Base-by-base conservation (phyloP, 2,113 vertebrate species). In the Eurystomus gularis region DNA sequence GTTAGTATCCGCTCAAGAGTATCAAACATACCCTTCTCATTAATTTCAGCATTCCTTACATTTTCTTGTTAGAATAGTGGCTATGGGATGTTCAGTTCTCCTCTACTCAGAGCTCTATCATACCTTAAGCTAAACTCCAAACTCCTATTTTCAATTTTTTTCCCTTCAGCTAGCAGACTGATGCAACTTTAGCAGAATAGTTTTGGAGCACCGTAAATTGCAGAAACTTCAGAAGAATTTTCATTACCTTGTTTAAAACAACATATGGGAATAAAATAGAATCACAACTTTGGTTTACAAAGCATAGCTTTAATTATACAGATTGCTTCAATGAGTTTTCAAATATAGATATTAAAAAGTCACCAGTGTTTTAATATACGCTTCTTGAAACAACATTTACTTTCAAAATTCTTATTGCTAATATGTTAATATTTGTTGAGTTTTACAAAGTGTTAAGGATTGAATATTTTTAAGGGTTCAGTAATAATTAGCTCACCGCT, bases 241-340 rank as follows among this genome's bases (percentile, higher is more conserved):
- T 84, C 60, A 62, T 17, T 44, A 31, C 25, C 48, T 20, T 82
- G 17, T 55, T 95, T 55, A 84, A 54, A 92, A 81, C 19, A 82
- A 39, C 14, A 57, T 8, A 55, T 0, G 18, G 39, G 17, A 92
- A 70, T 37, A 81, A 92, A 92, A 86, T 1, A 55, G 71, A 92
- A 65, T 7, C 35, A 83, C 46, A 71, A n/a, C 11, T 61, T 81
- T 21, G 23, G 20, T 82, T 95, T 97, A 92, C 29, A 94, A 96
- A 95, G 93, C 48, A 92, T 49, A 95, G 54, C 65, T 96, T 97
- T 97, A 93, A 91, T 96, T 87, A 87, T 62, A 87, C 26, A 87
- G 66, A 84, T 40, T 69, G 72, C 61, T 86, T 95, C 82, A 81
- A 93, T 44, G 49, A 81, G 51, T 54, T 90, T 88, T 51, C 83